Percentiles rank a stretch among this genome's conserved stretches.
Evolutionary conservation across 1,140 invertebrate species (phyloP).

Genomic region (Drosophila lacteicornis): DNA sequence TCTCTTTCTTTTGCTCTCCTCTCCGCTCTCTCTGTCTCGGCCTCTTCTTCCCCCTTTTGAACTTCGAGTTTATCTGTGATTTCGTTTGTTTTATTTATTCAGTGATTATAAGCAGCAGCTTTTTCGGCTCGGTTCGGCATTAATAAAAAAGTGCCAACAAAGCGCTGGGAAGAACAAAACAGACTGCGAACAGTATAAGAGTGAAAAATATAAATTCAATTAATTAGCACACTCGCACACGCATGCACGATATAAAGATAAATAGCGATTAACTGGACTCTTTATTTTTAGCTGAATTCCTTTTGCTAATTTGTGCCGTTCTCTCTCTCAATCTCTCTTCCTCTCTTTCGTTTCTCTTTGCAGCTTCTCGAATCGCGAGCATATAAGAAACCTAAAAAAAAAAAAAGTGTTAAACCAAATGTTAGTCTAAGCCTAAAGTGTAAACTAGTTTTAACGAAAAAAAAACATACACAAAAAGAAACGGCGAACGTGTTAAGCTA

Average conservation of each 20-base stretch:
- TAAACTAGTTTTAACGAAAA: slow-evolving; percentile 66
- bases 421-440: slow-evolving; percentile 79
- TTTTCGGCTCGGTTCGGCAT: slow-evolving; percentile 24
- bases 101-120: slow-evolving; percentile 62
- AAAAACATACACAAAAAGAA: slow-evolving; percentile 19
- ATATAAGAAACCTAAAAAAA: slow-evolving; percentile 34
- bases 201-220: slow-evolving; percentile 18
- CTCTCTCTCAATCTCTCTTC: slow-evolving; percentile 12
- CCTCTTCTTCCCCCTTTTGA: slow-evolving; percentile 6
- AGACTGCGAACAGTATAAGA: slow-evolving; percentile 9
- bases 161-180: slow-evolving; percentile 28
- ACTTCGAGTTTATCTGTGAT: slow-evolving; percentile 60
- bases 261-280: slow-evolving; percentile 27
- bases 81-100: slow-evolving; percentile 48
- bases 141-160: slow-evolving; percentile 33
- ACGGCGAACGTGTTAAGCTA: slow-evolving; percentile 25
- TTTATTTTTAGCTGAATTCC: slow-evolving; percentile 35
- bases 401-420: slow-evolving; percentile 76
- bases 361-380: slow-evolving; percentile 64
- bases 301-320: slow-evolving; percentile 39
- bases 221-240: slow-evolving; percentile 17
- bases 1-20: slow-evolving; percentile 18
- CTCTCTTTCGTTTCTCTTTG: slow-evolving; percentile 60
- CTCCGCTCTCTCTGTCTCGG: background rate
- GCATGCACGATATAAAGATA: slow-evolving; percentile 9